Percentiles rank a stretch among this genome's conserved stretches.
Conservation (phyloP, 2,888 invertebrate genomes). For the Toxonevra muliebris region DNA sequence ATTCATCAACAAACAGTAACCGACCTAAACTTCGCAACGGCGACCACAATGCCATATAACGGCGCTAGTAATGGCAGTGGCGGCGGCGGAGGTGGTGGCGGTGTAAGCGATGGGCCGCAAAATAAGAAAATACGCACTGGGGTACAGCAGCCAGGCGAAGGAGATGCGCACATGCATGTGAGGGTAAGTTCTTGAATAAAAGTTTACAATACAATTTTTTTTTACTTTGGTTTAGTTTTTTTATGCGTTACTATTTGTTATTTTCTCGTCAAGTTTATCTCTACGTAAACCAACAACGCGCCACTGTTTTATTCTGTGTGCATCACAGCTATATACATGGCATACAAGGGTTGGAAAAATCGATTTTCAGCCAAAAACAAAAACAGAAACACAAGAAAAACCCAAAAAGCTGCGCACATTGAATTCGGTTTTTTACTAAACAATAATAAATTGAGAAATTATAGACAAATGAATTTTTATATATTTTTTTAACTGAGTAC, state of each 20-base stretch:
- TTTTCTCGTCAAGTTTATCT: background rate
- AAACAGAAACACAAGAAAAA: background rate
- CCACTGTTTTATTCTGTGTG: background rate
- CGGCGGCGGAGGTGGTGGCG: slow-evolving; percentile 59
- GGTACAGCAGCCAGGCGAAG: slow-evolving; percentile 61
- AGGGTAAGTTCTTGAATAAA: slow-evolving; percentile 54
- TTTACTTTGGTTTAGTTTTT: background rate
- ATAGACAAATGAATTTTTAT: too few species aligned
- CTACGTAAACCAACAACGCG: background rate
- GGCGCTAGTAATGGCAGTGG: slow-evolving; percentile 62
- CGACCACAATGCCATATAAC: slow-evolving; percentile 62
- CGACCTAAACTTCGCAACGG: slow-evolving; percentile 54
- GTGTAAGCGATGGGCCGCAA: slow-evolving; percentile 62
- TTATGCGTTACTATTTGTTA: background rate
- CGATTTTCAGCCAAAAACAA: slow-evolving; percentile 51
- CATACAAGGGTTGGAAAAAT: slow-evolving; percentile 54
- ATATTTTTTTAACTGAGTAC: too few species aligned
- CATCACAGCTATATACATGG: background rate
- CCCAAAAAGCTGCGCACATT: background rate
- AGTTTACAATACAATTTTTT: too few species aligned
- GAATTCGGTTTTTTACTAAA: background rate
- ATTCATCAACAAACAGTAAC: slow-evolving; percentile 54
- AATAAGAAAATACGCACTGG: slow-evolving; percentile 65
- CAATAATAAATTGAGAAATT: too few species aligned
- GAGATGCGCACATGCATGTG: slow-evolving; percentile 60